A percentile compares a stretch with the other conserved stretches of the same genome.
Conservation (phyloP, 2,888 invertebrate species). For the Rhamphomyia laevipes region DNA sequence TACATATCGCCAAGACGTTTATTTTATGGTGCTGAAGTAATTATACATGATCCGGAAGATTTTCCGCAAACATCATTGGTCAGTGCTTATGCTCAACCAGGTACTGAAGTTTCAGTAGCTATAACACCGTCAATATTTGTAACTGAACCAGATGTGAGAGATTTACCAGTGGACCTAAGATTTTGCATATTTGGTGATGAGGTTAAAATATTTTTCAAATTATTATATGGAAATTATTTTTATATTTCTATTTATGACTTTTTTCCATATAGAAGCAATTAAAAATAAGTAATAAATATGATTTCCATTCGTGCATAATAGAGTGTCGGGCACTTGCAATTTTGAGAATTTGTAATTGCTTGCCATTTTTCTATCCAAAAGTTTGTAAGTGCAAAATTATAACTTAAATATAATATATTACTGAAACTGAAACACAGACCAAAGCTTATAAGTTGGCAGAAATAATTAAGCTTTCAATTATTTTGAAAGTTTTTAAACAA, state of each 20-base stretch:
- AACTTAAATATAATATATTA: too few species aligned
- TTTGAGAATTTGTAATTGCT: constrained; percentile 26
- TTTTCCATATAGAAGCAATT: constrained; percentile 15
- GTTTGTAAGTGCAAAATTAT: constrained; percentile 19
- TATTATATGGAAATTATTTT: background rate
- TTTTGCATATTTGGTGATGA: constrained; percentile 33
- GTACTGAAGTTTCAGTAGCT: constrained; percentile 25
- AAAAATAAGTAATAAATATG: constrained; percentile 23
- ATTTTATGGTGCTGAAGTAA: constrained; percentile 27
- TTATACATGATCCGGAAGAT: constrained; percentile 31
- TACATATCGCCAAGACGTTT: constrained; percentile 27
- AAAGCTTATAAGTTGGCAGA: too few species aligned
- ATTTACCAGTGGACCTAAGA: constrained; percentile 23
- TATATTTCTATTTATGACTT: background rate
- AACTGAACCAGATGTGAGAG: constrained; percentile 24
- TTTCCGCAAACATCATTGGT: constrained; percentile 22
- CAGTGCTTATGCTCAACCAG: constrained; percentile 6
- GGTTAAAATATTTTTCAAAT: constrained; percentile 11
- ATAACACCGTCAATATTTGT: constrained; percentile 28
- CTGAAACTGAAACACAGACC: too few species aligned
- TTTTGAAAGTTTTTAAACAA: too few species aligned
- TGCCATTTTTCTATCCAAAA: constrained; percentile 35
- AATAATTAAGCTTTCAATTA: too few species aligned
- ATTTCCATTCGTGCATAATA: constrained; percentile 33
- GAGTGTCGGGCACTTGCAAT: constrained; percentile 29